phyloP scores from a whole-genome alignment of 2,113 vertebrate species.

The Toxostoma redivivum region DNA sequence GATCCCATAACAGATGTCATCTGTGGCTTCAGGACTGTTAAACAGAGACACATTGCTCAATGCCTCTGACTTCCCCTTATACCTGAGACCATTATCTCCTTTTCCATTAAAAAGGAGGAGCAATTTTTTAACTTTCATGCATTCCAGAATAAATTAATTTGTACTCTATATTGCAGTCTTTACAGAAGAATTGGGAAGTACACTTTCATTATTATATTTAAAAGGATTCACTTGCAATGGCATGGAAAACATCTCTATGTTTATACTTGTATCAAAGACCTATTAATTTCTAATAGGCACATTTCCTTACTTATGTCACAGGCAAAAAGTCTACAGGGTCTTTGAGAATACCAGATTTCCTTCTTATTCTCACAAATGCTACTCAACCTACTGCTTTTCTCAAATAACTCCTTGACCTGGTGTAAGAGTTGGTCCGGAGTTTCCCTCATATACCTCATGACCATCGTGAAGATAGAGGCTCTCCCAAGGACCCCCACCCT shows the following conservation, averaged over 20 bases:
- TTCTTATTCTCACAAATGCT: not conserved
- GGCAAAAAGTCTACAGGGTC: not conserved
- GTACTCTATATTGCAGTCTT: not conserved
- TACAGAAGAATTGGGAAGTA: not conserved
- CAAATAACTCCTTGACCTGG: not conserved
- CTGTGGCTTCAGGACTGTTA: not conserved
- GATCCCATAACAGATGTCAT: not conserved
- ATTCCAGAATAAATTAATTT: not conserved
- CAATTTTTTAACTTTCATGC: not conserved
- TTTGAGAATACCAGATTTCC: not conserved
- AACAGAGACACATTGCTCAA: not conserved
- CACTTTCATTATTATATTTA: not conserved
- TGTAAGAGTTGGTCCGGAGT: too few relatives aligned
- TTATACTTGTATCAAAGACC: not conserved
- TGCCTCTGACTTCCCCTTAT: not conserved
- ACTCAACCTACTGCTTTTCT: not conserved
- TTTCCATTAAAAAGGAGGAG: not conserved
- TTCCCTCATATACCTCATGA: too few relatives aligned
- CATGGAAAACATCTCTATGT: not conserved
- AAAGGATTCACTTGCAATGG: not conserved
- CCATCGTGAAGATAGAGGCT: too few relatives aligned
- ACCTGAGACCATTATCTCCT: not conserved
- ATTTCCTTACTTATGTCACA: not conserved
- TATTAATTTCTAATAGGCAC: not conserved
- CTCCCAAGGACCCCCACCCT: too few relatives aligned